Evolutionary conservation across 2,797 vertebrate species (phyloP), one percentile per base, ranked within the genome.

Genomic region (Erithacus rubecula): DNA sequence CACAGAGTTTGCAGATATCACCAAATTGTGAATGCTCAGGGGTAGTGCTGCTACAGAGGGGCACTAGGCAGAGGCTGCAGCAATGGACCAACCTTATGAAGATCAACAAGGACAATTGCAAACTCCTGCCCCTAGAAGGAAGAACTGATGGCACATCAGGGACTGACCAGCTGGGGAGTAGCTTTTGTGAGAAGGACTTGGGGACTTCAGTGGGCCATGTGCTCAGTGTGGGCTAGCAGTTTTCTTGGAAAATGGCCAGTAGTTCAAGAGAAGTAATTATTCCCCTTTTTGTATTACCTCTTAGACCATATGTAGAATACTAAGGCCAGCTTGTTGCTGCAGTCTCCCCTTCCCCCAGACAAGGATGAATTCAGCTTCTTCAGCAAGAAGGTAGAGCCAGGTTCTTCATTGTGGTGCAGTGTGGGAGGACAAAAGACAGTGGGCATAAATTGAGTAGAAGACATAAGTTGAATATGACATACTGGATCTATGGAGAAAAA

Each of bases 171-270:
- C 11, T 24, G 11, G 5, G 15, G 9, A 53, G 3, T 7, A 69
- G 22, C 27, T 72, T 30, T 47, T 24, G 18, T 53, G 36, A 20
- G 68, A 78, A 74, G 12, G 29, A 19, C 17, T 6, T 8, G 7
- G 13, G 5, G 6, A 6, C 3, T 4, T 12, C 27, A 39, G 10
- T 5, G 9, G 10, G 80, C 14, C 3, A 1, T 0, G 0, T 74
- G 17, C 24, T 83, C 15, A 47, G 1, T 41, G 20, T 68, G 26
- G 60, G 24, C 12, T 41, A 67, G n/a, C 20, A 10, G 11, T 39
- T 63, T 72, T 23, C 80, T 47, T 39, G 12, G 49, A 72, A 30
- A 63, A 72, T 24, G 24, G 10, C 9, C 23, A 32, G 20, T 13
- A 64, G 32, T 11, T 46, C 72, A 56, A 63, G 12, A 51, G 7